Conservation (phyloP, 2,797 vertebrate genomes). For the Sitta carolinensis region DNA sequence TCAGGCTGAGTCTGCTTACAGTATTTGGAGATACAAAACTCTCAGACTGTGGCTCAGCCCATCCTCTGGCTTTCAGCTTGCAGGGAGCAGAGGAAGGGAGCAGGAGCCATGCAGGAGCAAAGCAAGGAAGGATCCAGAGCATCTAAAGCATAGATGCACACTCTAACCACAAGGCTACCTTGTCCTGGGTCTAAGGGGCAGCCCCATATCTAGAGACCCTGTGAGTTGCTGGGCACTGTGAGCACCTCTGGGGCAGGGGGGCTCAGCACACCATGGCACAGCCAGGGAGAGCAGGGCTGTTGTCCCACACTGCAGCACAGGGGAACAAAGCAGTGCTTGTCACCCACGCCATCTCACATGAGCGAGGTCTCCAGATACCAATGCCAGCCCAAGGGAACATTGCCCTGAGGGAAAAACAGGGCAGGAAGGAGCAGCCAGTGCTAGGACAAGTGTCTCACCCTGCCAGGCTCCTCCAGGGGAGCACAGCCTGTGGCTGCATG, state of each 20-base stretch:
- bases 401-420: not conserved
- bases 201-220: not conserved
- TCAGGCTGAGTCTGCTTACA: not conserved
- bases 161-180: not conserved
- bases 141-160: fast-evolving
- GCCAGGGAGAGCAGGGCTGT: not conserved
- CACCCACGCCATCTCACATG: slow-evolving; percentile 35
- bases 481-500: not conserved
- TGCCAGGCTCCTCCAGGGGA: not conserved
- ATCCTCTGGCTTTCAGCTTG: not conserved
- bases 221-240: not conserved
- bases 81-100: not conserved
- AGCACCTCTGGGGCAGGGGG: not conserved
- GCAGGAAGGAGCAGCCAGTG: not conserved
- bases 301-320: not conserved
- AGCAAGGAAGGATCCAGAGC: not conserved
- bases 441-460: not conserved
- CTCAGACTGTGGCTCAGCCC: not conserved
- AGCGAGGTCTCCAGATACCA: not conserved
- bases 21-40: not conserved
- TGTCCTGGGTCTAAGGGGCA: not conserved
- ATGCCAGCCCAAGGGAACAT: not conserved
- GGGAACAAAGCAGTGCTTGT: slow-evolving; percentile 35
- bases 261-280: not conserved
- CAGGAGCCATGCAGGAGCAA: not conserved